Base-by-base conservation (phyloP, 2,113 vertebrate genomes). In the Origma solitaria region DNA sequence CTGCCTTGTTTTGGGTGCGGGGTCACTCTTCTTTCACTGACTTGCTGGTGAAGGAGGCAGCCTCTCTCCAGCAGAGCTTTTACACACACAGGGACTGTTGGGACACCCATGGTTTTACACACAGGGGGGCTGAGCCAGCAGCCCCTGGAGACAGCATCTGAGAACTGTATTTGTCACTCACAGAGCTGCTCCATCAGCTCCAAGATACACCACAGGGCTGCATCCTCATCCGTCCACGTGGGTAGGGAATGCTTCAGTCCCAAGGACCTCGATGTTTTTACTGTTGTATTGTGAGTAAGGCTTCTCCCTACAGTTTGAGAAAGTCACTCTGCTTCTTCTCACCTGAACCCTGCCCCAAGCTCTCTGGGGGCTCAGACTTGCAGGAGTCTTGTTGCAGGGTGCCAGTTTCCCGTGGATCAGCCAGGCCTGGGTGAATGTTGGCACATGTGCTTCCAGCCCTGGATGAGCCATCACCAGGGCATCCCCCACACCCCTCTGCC, bases 401-500 rank as follows among this genome's bases (percentile, higher is more conserved):
- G n/a, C n/a, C 33, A 42, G 4, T 13, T 78, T 82, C 49, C n/a
- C 40, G 12, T 6, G 5, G 20, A 51, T 44, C 23, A 60, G 35
- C 53, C 73, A 35, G 31, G 10, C 25, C 23, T 18, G 21, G 25
- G 8, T 38, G 40, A 65, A 35, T 4, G 4, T 6, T 38, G 33
- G 25, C 2, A 9, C 0, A 1, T 4, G 3, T 45, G 47, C 23
- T 40, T 57, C 64, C 53, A 72, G 27, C 62, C 51, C 4, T 0
- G 21, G 23, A 12, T 21, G 25, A 38, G 49, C 19, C 38, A 54
- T 7, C 2, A 0, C 27, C 33, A 68, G 10, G 30, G 9, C 10
- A 56, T 31, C 77, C 75, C 65, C 56, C 0, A 0, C 40, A 60
- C 14, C 24, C 1, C 22, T 75, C 54, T 73, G 38, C 38, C 24